Evolutionary conservation across 2,888 invertebrate species (phyloP).

Genomic region (Agriopis aurantiaria): DNA sequence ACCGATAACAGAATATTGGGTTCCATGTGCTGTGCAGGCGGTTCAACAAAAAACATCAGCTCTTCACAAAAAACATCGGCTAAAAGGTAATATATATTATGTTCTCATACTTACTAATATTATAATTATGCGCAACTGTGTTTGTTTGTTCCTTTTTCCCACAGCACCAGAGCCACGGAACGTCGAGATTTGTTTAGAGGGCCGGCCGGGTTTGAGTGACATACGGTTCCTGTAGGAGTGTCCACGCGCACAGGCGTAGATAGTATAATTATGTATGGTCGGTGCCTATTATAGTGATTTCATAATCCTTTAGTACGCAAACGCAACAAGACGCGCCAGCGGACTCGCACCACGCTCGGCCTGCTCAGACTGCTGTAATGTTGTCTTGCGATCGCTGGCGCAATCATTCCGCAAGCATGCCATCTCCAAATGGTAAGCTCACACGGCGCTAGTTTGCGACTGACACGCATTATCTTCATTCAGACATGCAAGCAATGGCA

Average conservation of each 20-base stretch:
- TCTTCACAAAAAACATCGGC: not conserved
- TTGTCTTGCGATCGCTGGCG: not conserved
- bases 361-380: too few relatives aligned
- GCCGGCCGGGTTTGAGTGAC: too few relatives aligned
- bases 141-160: too few relatives aligned
- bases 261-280: not conserved
- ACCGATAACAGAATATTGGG: not conserved
- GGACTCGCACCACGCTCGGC: too few relatives aligned
- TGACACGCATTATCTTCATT: conserved; percentile 1
- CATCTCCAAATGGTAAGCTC: conserved; percentile 14
- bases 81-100: not conserved
- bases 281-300: not conserved
- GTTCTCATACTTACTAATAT: too few relatives aligned
- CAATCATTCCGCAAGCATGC: conserved; percentile 13
- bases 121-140: too few relatives aligned
- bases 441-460: conserved; percentile 10
- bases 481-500: not conserved
- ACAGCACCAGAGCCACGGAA: too few relatives aligned
- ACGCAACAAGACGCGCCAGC: too few relatives aligned
- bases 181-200: too few relatives aligned
- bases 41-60: not conserved
- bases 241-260: too few relatives aligned
- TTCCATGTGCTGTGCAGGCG: not conserved
- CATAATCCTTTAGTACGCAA: not conserved
- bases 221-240: too few relatives aligned